phyloP scores from a whole-genome alignment of 2,113 vertebrate species.

The Columbina picui region DNA sequence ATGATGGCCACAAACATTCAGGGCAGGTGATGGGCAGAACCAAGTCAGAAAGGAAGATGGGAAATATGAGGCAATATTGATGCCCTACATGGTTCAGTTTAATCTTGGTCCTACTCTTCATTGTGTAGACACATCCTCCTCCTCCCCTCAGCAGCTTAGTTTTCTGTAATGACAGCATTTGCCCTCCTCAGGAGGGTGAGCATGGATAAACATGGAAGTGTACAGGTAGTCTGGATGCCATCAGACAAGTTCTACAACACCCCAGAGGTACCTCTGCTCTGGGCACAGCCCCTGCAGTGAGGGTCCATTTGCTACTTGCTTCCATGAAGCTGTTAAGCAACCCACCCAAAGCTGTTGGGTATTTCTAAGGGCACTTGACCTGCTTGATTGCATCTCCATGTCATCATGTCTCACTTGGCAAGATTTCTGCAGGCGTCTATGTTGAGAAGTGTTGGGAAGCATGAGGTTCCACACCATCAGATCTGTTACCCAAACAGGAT shows the following conservation, averaged over 20 bases:
- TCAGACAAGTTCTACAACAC: not conserved
- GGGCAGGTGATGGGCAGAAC: not conserved
- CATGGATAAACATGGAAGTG: not conserved
- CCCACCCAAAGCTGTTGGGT: not conserved
- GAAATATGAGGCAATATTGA: not conserved
- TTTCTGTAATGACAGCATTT: not conserved
- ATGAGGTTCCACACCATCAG: rapidly evolving
- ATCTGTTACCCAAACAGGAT: not conserved
- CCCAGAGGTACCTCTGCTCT: not conserved
- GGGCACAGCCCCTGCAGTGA: not conserved
- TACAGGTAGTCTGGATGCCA: not conserved
- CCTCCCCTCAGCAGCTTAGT: not conserved
- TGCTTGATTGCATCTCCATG: not conserved
- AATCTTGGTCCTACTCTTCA: not conserved
- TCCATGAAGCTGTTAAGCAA: not conserved
- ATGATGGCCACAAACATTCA: not conserved
- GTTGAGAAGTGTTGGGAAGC: not conserved
- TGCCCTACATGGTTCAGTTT: not conserved
- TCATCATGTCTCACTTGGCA: not conserved
- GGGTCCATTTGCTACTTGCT: not conserved
- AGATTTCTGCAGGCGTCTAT: not conserved
- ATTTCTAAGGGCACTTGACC: not conserved
- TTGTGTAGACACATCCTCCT: not conserved
- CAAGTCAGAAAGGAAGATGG: not conserved
- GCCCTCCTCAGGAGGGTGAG: not conserved